A percentile compares a stretch with the other conserved stretches of the same genome.
phyloP scores from a whole-genome alignment of 2,888 invertebrate species.

The Cephus spinipes region DNA sequence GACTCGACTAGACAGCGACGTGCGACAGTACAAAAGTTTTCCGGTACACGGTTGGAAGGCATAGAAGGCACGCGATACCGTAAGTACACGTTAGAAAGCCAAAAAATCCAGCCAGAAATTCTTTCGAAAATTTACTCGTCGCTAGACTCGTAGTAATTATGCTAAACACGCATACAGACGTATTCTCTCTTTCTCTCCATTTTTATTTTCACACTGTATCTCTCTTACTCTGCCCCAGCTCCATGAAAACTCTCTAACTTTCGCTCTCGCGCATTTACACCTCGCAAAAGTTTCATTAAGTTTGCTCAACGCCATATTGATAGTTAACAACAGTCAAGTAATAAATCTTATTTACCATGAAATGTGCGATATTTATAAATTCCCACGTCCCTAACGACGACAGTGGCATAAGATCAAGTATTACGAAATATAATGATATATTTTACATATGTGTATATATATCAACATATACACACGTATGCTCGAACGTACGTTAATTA shows the following conservation, averaged over 20 bases:
- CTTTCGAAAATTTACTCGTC: conserved; percentile 7
- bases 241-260: conserved; percentile 11
- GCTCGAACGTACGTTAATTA: not conserved
- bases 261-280: conserved; percentile 17
- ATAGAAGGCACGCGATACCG: conserved; percentile 58
- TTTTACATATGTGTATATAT: not conserved
- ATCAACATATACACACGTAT: not conserved
- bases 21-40: conserved; percentile 33
- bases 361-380: conserved; percentile 29
- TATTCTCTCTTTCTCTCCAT: not conserved
- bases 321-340: conserved; percentile 19
- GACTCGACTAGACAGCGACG: not conserved
- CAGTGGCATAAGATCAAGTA: not conserved
- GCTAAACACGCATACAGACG: not conserved
- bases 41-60: conserved; percentile 51
- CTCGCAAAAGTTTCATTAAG: conserved; percentile 7
- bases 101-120: conserved; percentile 28
- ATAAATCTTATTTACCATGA: conserved; percentile 32
- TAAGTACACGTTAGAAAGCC: conserved; percentile 35
- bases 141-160: not conserved
- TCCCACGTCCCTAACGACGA: not conserved
- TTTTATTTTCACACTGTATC: not conserved
- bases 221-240: not conserved
- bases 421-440: conserved; percentile 3
- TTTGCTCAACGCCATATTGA: not conserved